Evolutionary conservation across 2,888 invertebrate species (phyloP), one percentile per base, ranked within the genome.

Genomic region (Toxonevra muliebris): DNA sequence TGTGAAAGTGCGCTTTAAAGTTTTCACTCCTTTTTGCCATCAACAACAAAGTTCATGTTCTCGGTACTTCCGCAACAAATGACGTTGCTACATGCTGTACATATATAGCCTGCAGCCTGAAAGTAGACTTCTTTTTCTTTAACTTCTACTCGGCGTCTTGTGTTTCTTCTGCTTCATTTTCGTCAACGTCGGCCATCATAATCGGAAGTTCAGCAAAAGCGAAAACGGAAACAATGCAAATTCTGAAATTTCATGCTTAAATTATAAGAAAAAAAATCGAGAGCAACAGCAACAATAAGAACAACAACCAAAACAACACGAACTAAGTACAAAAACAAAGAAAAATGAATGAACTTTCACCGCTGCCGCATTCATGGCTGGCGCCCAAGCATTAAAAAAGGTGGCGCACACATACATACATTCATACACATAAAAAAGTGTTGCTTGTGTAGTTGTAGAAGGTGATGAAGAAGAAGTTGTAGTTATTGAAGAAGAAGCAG

Each of bases 191-290:
- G 64, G 48, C 50, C 64, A 57, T 57, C 55, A 66, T 61, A 66
- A 66, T 60, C 66, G 69, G 65, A 69, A 69, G 61, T 45, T 54
- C 43, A 30, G 54, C 54, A 53, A 20, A 66, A 66, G 55, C 57
- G 55, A 64, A 57, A 61, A 53, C 69, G 69, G 69, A 68, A 70
- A 63, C 59, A 70, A 67, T 65, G 67, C 61, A 70, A 67, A 70
- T 67, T 70, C 65, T 41, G 53, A 42, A 62, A 65, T n/a, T 64
- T 50, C 52, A 42, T 58, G 52, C 20, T 58, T 19, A 58, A 58
- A 58, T 11, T 20, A 57, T 50, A 65, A 65, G 65, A 15, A 41
- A 48, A 50, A 53, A 50, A 41, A 61, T 61, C 52, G 15, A 48
- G 9, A n/a, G 5, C n/a, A 13, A 15, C 15, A 53, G n/a, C 30